Evolutionary conservation across 2,113 vertebrate genomes (phyloP), one percentile per base, ranked within the genome.

Genomic region (Colaptes auratus): DNA sequence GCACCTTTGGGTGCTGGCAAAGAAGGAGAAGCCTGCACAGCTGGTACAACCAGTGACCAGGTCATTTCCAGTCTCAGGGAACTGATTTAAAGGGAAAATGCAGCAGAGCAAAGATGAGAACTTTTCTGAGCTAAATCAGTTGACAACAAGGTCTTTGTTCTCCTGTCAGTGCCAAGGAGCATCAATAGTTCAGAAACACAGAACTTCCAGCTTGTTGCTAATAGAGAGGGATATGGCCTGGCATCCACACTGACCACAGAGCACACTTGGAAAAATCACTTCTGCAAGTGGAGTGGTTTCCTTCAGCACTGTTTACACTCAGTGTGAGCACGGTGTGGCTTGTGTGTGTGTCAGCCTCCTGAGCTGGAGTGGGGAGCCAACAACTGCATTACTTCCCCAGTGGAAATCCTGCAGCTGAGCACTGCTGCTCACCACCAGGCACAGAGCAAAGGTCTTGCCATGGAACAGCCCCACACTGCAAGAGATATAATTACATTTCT

Each of bases 401-500:
- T 66, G 44, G 64, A 46, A 89, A 30, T 36, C 20, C 52, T 35
- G 15, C 74, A 60, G 70, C 74, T 72, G 25, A 70, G 50, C 2
- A 1, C 56, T 0, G 56, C 69, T 77, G 65, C 64, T 35, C 59
- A 55, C 28, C 21, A 9, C 27, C 8, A 59, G 52, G 63, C 52
- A 73, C 63, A 58, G 86, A 85, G 72, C 59, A 82, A 31, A 88
- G 86, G 86, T 78, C 66, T 65, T 39, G 50, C 48, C 44, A 36
- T 5, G 69, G 31, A 90, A 60, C 63, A 79, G 50, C 50, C 48
- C 65, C 50, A 61, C 8, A 4, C 63, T 48, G 46, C 0, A 1
- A 79, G 79, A 70, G 46, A 35, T 58, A 5, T 44, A 90, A 83
- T 92, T 76, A 70, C 69, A 53, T 76, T 82, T 82, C 60, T 56